phyloP scores from a whole-genome alignment of 2,888 invertebrate genomes.

The Tenthredo livida region DNA sequence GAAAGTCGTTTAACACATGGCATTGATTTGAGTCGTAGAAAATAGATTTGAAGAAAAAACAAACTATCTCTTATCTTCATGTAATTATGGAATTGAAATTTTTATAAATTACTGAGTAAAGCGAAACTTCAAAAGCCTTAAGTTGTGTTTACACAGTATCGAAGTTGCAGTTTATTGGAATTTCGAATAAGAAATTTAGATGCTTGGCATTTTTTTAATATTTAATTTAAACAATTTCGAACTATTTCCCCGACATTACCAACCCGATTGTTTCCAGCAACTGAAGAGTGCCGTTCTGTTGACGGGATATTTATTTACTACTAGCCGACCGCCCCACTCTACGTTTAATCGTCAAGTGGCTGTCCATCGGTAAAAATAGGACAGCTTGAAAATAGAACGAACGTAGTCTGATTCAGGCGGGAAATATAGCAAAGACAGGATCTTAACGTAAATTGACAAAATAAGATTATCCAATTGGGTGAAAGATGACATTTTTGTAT shows the following conservation, averaged over 20 bases:
- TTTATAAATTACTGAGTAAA: no score
- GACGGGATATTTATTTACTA: slow-evolving; percentile 75
- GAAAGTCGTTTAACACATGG: neutral
- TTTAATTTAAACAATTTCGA: neutral
- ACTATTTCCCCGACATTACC: neutral
- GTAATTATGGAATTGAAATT: neutral
- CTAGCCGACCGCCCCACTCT: slow-evolving; percentile 63
- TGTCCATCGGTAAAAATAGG: slow-evolving; percentile 74
- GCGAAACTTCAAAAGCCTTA: no score
- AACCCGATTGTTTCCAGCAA: slow-evolving; percentile 60
- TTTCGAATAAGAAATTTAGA: neutral
- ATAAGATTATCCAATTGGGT: neutral
- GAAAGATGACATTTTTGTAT: neutral
- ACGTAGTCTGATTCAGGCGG: slow-evolving; percentile 57
- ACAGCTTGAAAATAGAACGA: slow-evolving; percentile 67
- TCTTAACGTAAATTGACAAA: neutral
- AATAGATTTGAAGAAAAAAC: neutral
- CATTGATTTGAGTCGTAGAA: neutral
- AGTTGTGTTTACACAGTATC: neutral
- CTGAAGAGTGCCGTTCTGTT: slow-evolving; percentile 71
- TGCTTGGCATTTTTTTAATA: neutral
- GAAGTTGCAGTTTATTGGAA: neutral
- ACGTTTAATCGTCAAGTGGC: slow-evolving; percentile 69
- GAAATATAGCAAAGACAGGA: slow-evolving; percentile 6
- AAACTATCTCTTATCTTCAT: neutral